Evolutionary conservation across 1,140 invertebrate species (phyloP).

Genomic region (Aleiodes sp.): DNA sequence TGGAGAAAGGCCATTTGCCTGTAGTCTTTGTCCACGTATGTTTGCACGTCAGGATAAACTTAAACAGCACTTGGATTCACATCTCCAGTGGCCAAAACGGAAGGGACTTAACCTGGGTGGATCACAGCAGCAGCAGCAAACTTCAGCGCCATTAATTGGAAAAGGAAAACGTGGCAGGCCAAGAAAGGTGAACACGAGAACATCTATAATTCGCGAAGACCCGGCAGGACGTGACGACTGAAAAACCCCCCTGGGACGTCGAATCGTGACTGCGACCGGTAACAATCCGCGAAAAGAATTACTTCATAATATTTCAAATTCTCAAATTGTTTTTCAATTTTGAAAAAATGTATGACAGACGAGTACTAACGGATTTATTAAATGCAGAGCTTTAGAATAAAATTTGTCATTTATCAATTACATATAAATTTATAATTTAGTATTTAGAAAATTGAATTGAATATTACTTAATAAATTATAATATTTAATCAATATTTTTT

Average conservation of each 20-base stretch:
- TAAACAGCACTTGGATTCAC: slow-evolving; percentile 68
- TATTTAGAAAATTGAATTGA: too few species aligned
- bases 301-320: background rate
- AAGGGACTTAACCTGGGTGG: slow-evolving; percentile 38
- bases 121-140: background rate
- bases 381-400: background rate
- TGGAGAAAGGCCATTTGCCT: slow-evolving; percentile 69
- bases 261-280: slow-evolving; percentile 28
- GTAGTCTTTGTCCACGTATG: slow-evolving; percentile 70
- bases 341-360: too few species aligned
- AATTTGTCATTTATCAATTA: background rate
- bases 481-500: background rate
- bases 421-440: background rate
- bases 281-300: slow-evolving; percentile 14
- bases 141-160: slow-evolving; percentile 9
- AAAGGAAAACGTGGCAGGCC: slow-evolving; percentile 59
- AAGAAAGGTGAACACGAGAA: slow-evolving; percentile 49
- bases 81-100: slow-evolving; percentile 58
- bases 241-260: slow-evolving; percentile 31
- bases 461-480: background rate
- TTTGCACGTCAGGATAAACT: slow-evolving; percentile 73
- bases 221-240: slow-evolving; percentile 32
- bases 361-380: too few species aligned
- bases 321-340: background rate
- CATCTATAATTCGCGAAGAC: slow-evolving; percentile 31